phyloP scores from a whole-genome alignment of 2,888 invertebrate genomes.

The Trachelus tabidus region DNA sequence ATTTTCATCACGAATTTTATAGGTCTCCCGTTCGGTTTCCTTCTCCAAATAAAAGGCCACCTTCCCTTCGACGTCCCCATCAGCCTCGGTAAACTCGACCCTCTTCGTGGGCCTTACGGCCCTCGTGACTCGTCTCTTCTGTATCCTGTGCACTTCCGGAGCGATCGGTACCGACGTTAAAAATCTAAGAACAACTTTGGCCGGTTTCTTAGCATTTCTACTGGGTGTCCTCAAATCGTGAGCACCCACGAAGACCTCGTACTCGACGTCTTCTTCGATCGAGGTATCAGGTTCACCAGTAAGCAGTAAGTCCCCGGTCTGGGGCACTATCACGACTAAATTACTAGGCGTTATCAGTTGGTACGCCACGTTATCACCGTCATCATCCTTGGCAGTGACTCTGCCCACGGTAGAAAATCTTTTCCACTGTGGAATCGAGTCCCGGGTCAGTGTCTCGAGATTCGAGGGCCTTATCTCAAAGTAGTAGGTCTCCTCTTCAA shows the following conservation, averaged over 20 bases:
- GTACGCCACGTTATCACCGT: conserved; percentile 93
- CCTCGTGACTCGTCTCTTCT: conserved; percentile 74
- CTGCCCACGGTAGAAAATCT: conserved; percentile 86
- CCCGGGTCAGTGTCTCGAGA: conserved; percentile 64
- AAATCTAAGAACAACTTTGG: conserved; percentile 83
- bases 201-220: conserved; percentile 76
- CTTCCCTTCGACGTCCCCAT: conserved; percentile 88
- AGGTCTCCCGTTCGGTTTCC: conserved; percentile 91
- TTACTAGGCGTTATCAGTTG: conserved; percentile 83
- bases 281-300: conserved; percentile 80
- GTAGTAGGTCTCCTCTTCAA: conserved; percentile 81
- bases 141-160: conserved; percentile 62
- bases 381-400: conserved; percentile 88
- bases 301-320: conserved; percentile 89
- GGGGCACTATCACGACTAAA: conserved; percentile 89
- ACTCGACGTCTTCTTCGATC: conserved; percentile 70
- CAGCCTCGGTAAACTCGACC: conserved; percentile 91
- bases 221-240: conserved; percentile 85
- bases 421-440: conserved; percentile 74
- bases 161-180: conserved; percentile 54
- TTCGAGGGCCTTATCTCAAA: conserved; percentile 72
- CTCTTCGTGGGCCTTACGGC: conserved; percentile 95
- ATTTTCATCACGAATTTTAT: conserved; percentile 93
- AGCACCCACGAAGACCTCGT: conserved; percentile 81
- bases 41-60: conserved; percentile 91